Base-by-base conservation (phyloP, 37 sponge, comb jelly and placozoan species). In the Haliclona indistincta region DNA sequence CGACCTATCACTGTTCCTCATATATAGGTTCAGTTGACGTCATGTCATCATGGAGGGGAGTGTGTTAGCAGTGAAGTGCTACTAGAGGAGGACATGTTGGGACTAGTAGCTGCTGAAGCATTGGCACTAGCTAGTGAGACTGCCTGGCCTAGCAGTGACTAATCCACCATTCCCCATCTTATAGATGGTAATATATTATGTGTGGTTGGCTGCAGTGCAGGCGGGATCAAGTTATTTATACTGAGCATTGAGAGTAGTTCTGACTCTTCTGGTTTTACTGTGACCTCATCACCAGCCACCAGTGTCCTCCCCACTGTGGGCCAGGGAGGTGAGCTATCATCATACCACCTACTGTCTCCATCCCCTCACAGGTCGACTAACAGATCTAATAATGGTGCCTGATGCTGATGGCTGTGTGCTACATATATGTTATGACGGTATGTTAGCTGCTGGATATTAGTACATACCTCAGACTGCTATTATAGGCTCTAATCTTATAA, bases 371-470 rank as follows among this genome's bases (percentile, higher is more conserved):
- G 85, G 70, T 23, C 49, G 47, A 43, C 65, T 85, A 23, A 63
- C 73, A 10, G 43, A 39, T 38, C 55, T 85, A 37, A 35, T 78
- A 35, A 64, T 85, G 73, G 44, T 64, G 8, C 85, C 85, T 41
- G 75, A 78, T 43, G 45, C 62, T 38, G 78, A 83, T 75, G 89
- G 89, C 44, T 89, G 85, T 69, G 58, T 44, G n/a, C 54, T 83
- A 6, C 89, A 89, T 52, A 69, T 77, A 40, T 55, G 79, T 38
- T 79, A 83, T 26, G 77, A 85, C 45, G 54, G 85, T 85, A 17
- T 64, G 73, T 0, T 2, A 55, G 15, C n/a, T 47, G 10, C 51
- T 47, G 51, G 10, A 15, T 47, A 15, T 47, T 47, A 47, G 13
- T 17, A 17, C 15, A 47, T 10, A 17, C 51, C 51, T 47, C 51